These are phyloP conservation scores for Octodonta nipae DNA, from an alignment of 2,888 invertebrate species.

Conservation along the genomic window DNA sequence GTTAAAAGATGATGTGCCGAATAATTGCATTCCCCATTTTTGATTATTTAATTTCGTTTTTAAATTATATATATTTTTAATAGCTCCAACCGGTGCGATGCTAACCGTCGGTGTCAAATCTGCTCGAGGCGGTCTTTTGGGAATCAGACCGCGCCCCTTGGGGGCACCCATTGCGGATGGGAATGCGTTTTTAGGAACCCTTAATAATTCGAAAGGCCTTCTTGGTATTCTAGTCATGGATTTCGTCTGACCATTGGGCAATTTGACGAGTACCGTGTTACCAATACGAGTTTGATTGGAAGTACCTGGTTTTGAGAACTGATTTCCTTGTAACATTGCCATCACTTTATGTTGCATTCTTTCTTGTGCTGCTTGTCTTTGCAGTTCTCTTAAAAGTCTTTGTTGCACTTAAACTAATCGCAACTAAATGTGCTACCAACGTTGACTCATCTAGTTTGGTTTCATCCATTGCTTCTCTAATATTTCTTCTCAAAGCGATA, in stretches of 20 bases:
- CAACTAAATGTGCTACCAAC: slow-evolving; percentile 80
- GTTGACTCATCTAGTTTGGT: slow-evolving; percentile 86
- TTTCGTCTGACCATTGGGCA: slow-evolving; percentile 36
- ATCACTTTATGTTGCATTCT: slow-evolving; percentile 57
- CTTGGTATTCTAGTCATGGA: slow-evolving; percentile 33
- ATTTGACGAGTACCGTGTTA: slow-evolving; percentile 34
- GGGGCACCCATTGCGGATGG: slow-evolving; percentile 14
- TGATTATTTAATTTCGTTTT: too few relatives aligned
- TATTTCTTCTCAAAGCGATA: slow-evolving; percentile 66
- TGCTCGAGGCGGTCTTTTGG: slow-evolving; percentile 17
- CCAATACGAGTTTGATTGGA: slow-evolving; percentile 31
- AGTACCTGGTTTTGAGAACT: slow-evolving; percentile 30
- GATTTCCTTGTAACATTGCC: slow-evolving; percentile 57
- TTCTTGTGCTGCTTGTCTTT: slow-evolving; percentile 65
- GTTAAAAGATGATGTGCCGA: too few relatives aligned
- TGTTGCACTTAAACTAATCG: slow-evolving; percentile 80
- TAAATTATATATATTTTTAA: too few relatives aligned
- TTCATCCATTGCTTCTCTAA: slow-evolving; percentile 86
- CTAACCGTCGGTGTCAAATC: slow-evolving; percentile 39
- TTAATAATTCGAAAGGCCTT: slow-evolving; percentile 31
- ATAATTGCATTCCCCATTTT: too few relatives aligned
- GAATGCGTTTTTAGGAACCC: slow-evolving; percentile 22
- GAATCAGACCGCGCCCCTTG: slow-evolving; percentile 3
- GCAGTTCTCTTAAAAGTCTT: slow-evolving; percentile 66
- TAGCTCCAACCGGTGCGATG: slow-evolving; percentile 38